A percentile compares a stretch with the other conserved stretches of the same genome.
These are phyloP conservation scores for Branchellion lobata DNA, from an alignment of 2,888 invertebrate genomes.

Conservation along the genomic window DNA sequence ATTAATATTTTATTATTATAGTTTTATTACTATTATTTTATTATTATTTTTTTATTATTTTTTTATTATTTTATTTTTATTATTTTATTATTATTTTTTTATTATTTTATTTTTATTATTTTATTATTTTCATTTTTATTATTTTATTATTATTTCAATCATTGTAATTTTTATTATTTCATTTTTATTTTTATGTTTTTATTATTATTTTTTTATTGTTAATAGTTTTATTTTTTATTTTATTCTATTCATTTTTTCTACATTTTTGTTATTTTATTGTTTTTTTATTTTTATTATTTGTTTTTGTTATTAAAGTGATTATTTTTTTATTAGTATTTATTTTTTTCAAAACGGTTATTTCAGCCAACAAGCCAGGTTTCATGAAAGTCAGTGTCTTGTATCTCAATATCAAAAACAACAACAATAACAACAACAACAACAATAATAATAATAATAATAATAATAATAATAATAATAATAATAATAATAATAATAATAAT, in stretches of 20 bases:
- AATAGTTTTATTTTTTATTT: no score
- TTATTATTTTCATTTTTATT: neutral
- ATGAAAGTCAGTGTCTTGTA: neutral
- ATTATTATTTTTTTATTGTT: neutral
- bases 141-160: neutral
- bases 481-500: no score
- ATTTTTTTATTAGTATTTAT: no score
- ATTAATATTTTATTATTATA: neutral
- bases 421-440: neutral
- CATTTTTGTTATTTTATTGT: neutral
- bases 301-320: neutral
- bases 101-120: neutral
- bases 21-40: neutral
- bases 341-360: no score
- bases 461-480: no score
- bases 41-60: neutral
- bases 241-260: neutral
- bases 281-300: neutral
- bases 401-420: neutral
- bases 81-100: neutral
- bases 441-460: no score
- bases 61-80: neutral
- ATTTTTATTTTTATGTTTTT: neutral
- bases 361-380: neutral
- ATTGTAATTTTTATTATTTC: neutral